Evolutionary conservation across 92 coral and sea anemone genomes (phyloP), one percentile per base, ranked within the genome.

Genomic region (Actinernus sp.): DNA sequence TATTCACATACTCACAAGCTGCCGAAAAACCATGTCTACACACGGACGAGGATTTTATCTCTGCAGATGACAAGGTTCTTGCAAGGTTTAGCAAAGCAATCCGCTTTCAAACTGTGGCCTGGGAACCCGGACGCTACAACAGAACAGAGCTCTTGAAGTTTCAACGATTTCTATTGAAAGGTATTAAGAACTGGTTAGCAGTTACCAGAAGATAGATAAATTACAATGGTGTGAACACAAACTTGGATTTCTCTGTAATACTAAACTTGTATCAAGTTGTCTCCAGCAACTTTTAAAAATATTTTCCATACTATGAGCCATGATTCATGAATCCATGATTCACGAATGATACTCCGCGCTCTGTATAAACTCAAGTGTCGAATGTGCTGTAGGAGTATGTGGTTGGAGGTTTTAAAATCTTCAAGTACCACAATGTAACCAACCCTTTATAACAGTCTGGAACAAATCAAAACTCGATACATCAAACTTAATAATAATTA

Each of bases 81-180:
- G 61, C 47, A 12, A 71, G 98, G 59, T 93, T 93, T 64, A 69
- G 78, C 26, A 74, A 78, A 23, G 93, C 98, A 0, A 41, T 93
- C 26, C 74, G 85, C 7, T 89, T 82, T 38, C 19, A 81, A 61
- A 93, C 98, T 2, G 85, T 93, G 19, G 61, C 98, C 0, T 67
- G 65, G 32, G 74, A 48, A 9, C 46, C 31, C 5, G 93, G 90
- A 4, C 76, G 61, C 47, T 85, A 90, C 58, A 71, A 83, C 41
- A 49, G 82, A 12, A 62, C 54, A 59, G 98, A 93, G 59, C 68
- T 93, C 16, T 34, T 70, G 48, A 86, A 65, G 47, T 78, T 84
- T 27, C 94, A 81, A 32, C 65, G 78, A 22, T 85, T 89, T 47
- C 50, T 93, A 49, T 39, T 84, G 14, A 55, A 63, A 71, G 96